Evolutionary conservation across 2,113 vertebrate species (phyloP).

Genomic region (Dipodomys spectabilis): DNA sequence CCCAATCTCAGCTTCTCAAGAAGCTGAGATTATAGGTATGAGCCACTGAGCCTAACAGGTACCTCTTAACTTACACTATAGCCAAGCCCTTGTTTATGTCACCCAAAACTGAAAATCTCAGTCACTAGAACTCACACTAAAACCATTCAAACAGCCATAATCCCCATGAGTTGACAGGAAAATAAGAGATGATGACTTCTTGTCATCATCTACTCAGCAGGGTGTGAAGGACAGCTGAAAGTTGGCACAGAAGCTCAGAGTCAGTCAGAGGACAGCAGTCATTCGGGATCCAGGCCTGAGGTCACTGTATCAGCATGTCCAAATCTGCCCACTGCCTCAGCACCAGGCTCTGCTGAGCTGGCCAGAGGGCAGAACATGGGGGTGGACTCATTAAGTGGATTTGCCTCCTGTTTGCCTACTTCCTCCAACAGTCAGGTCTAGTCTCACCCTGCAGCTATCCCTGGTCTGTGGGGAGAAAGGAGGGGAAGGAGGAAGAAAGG

Average conservation of each 20-base stretch:
- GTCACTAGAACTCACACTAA: background rate
- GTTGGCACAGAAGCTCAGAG: fast-evolving
- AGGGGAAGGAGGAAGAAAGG: background rate
- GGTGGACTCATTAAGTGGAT: fast-evolving
- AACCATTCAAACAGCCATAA: conserved; percentile 2
- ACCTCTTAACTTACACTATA: background rate
- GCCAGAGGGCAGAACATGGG: background rate
- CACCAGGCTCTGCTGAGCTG: background rate
- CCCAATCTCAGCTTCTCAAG: no score
- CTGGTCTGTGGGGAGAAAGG: background rate
- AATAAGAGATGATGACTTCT: background rate
- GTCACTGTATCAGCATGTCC: background rate
- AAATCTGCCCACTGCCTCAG: background rate
- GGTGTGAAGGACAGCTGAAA: background rate
- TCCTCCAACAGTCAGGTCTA: background rate
- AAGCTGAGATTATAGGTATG: no score
- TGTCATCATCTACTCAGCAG: background rate
- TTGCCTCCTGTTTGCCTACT: background rate
- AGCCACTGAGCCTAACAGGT: no score
- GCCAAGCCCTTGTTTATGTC: background rate
- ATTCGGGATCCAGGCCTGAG: background rate
- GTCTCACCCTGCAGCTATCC: background rate
- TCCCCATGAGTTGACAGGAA: background rate
- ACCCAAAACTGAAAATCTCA: background rate
- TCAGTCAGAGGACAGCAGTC: background rate